A percentile compares a stretch with the other conserved stretches of the same genome.
phyloP scores from a whole-genome alignment of 2,113 vertebrate species.

The Columba janthina region DNA sequence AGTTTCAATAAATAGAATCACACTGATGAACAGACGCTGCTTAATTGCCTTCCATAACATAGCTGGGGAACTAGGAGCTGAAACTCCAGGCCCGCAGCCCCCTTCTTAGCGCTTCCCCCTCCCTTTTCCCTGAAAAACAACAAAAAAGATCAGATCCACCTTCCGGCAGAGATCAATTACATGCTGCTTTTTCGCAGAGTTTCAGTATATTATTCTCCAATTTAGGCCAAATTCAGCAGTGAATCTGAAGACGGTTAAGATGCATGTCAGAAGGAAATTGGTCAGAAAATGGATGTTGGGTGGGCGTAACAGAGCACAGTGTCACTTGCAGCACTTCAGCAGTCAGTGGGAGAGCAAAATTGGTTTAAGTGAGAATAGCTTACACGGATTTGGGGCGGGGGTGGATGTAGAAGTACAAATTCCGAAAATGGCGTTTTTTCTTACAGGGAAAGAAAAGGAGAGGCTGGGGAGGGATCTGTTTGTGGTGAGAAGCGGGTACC shows the following conservation, averaged over 20 bases:
- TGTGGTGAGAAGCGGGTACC: background rate
- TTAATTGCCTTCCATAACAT: background rate
- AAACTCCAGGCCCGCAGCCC: background rate
- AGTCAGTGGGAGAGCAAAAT: constrained; percentile 15
- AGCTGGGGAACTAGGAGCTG: background rate
- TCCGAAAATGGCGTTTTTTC: constrained; percentile 25
- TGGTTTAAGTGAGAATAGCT: constrained; percentile 35
- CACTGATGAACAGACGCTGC: background rate
- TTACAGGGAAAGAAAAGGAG: background rate
- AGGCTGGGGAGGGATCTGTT: background rate
- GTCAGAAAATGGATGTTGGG: constrained; percentile 35
- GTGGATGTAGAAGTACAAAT: constrained; percentile 12
- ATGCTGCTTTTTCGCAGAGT: background rate
- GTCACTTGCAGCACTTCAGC: background rate
- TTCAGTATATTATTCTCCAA: background rate
- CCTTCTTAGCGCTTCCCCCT: background rate
- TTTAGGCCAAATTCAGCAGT: background rate
- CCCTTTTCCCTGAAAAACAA: background rate
- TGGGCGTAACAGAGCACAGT: background rate
- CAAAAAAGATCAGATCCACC: background rate
- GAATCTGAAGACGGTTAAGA: background rate
- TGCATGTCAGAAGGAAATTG: constrained; percentile 35
- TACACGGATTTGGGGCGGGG: background rate
- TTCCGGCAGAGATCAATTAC: background rate
- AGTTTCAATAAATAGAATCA: background rate